A percentile compares a stretch with the other conserved stretches of the same genome.
These are phyloP conservation scores for Apomyelois bistriatella DNA, from an alignment of 2,888 invertebrate genomes.

Conservation along the genomic window DNA sequence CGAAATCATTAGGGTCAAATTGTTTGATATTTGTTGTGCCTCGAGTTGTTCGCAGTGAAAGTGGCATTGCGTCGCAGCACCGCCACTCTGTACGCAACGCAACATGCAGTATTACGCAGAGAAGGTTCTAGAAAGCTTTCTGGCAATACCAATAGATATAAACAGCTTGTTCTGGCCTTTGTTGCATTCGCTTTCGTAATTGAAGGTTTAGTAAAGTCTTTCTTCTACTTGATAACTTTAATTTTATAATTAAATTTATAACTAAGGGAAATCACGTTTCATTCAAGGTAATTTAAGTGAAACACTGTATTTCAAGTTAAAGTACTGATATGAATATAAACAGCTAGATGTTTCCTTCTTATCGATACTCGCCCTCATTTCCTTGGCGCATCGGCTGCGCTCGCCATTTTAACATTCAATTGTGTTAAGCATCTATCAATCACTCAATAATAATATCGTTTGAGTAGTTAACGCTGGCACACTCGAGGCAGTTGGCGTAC, in stretches of 20 bases:
- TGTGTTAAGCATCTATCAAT: slow-evolving; percentile 17
- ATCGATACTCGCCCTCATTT: slow-evolving; percentile 19
- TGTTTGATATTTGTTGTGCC: slow-evolving; percentile 15
- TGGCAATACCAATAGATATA: slow-evolving; percentile 49
- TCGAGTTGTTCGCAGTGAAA: slow-evolving; percentile 55
- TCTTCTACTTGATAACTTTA: neutral
- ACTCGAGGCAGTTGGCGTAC: slow-evolving; percentile 35
- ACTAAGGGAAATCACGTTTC: too few relatives aligned
- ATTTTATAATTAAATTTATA: too few relatives aligned
- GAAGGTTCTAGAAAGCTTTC: slow-evolving; percentile 63
- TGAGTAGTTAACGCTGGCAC: slow-evolving; percentile 40
- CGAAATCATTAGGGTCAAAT: slow-evolving; percentile 30
- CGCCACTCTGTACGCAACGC: slow-evolving; percentile 42
- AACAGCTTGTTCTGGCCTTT: slow-evolving; percentile 21
- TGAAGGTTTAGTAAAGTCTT: neutral
- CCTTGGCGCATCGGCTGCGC: slow-evolving; percentile 14
- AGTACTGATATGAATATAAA: too few relatives aligned
- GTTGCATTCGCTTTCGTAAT: slow-evolving; percentile 37
- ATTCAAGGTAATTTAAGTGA: neutral
- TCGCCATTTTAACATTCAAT: slow-evolving; percentile 1
- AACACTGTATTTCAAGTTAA: neutral
- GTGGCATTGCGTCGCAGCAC: slow-evolving; percentile 40
- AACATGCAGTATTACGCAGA: slow-evolving; percentile 41
- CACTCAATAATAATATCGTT: slow-evolving; percentile 34
- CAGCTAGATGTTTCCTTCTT: neutral